Evolutionary conservation across 2,797 vertebrate genomes (phyloP), one percentile per base, ranked within the genome.

Genomic region (Pogonophryne albipinna): DNA sequence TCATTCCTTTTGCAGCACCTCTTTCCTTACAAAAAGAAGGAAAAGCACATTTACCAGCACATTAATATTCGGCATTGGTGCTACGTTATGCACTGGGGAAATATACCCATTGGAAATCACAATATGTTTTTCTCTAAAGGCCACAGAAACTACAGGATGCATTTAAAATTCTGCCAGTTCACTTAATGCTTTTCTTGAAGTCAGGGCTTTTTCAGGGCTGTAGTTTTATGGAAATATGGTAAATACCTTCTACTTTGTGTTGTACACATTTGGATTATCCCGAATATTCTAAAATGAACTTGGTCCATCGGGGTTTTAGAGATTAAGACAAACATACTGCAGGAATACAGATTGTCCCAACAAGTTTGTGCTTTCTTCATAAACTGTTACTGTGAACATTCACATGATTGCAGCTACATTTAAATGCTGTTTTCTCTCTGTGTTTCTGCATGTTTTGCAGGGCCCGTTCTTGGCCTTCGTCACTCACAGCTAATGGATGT

Each of bases 401-500:
- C 44, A 47, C 13, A 57, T 74, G 46, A 84, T 76, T 76, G 45
- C 20, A 82, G 4, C 10, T 61, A 10, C 12, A 52, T 71, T 78
- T 2, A 76, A 74, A 45, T 47, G 12, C 10, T 72, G 17, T 60
- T 23, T 72, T 53, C 67, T 68, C 8, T 65, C 41, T 69, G 5
- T 70, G 9, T 88, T 5, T 81, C 38, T 82, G 16, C 4, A 0
- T 81, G 46, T 74, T 76, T 80, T 82, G 34, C 85, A 95, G 95
- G 93, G 91, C 90, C 90, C 82, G 11, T 58, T 72, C 74, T 78
- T 84, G 94, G 92, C 92, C 91, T 89, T 82, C 66, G 74, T 92
- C 91, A 92, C 91, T 92, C 87, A 91, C 91, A 94, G 93, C 95
- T 94, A 90, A 99, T 99, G 98, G 97, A 99, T 96, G 95, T 96